These are phyloP conservation scores for Tokudaia tokunoshimensis DNA, from an alignment of 2,797 vertebrate species.

Conservation along the genomic window DNA sequence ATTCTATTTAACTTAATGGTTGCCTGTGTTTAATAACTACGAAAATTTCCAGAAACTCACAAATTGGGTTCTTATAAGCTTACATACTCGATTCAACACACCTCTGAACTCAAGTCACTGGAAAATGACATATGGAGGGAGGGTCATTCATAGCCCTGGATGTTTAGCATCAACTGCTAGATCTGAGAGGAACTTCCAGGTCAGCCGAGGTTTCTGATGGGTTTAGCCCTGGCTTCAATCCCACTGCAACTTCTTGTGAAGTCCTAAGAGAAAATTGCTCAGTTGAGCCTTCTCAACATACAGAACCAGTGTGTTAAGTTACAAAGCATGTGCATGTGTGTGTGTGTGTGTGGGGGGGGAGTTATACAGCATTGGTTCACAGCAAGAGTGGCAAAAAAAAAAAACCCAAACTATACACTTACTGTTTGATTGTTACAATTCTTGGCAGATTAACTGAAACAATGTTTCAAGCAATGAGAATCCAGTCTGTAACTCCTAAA, in stretches of 20 bases:
- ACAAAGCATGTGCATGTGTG: background rate
- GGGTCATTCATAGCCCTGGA: background rate
- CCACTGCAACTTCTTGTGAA: background rate
- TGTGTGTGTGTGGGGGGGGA: background rate
- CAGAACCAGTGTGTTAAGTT: background rate
- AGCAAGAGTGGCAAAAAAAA: constrained; percentile 1
- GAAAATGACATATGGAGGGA: background rate
- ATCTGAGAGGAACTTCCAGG: background rate
- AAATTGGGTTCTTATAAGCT: background rate
- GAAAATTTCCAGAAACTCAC: constrained; percentile 16
- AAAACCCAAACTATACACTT: background rate
- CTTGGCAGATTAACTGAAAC: constrained; percentile 51
- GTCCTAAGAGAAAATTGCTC: background rate
- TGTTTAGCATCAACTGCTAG: background rate
- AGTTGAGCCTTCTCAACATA: constrained; percentile 25
- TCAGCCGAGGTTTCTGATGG: background rate
- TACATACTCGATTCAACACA: background rate
- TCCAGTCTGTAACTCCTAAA: background rate
- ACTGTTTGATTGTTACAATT: constrained; percentile 52
- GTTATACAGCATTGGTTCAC: background rate
- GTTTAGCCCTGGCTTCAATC: background rate
- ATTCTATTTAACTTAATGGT: constrained; percentile 27
- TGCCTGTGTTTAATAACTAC: constrained; percentile 42
- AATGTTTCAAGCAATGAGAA: constrained; percentile 39
- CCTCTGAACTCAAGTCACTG: background rate